Evolutionary conservation across 2,888 invertebrate genomes (phyloP).

Genomic region (Cinara cedri): DNA sequence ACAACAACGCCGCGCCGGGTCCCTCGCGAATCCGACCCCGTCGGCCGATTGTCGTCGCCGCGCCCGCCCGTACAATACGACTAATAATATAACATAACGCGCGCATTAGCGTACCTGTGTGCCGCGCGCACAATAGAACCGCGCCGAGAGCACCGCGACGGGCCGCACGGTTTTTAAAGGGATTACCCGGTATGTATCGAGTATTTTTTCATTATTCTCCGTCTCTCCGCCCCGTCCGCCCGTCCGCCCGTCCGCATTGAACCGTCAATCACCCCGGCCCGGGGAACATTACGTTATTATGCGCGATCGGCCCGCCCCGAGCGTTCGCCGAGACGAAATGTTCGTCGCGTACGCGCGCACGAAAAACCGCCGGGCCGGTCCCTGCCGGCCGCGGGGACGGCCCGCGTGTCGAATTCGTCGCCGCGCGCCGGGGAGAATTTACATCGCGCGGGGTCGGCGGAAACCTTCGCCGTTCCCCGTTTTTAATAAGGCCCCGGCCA

Average conservation of each 20-base stretch:
- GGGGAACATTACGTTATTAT: conserved; percentile 8
- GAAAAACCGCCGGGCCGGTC: conserved; percentile 15
- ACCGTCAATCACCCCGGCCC: conserved; percentile 56
- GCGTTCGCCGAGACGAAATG: conserved; percentile 38
- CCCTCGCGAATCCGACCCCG: no score
- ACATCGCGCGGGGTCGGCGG: no score
- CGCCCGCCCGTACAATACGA: no score
- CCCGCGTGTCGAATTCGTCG: conserved; percentile 43
- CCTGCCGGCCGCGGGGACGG: background rate
- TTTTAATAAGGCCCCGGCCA: conserved; percentile 49
- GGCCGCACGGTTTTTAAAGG: conserved; percentile 53
- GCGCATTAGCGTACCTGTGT: no score
- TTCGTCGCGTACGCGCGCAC: conserved; percentile 47
- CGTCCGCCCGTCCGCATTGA: conserved; percentile 46
- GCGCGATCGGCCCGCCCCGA: background rate
- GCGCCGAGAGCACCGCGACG: conserved; percentile 26
- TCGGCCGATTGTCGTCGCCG: background rate
- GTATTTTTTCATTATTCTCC: background rate
- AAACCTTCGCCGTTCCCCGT: conserved; percentile 18
- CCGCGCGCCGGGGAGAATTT: background rate
- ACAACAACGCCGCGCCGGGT: no score
- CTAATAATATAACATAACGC: no score
- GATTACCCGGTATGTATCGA: conserved; percentile 35
- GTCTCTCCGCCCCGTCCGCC: background rate
- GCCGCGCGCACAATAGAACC: background rate